Base-by-base conservation (phyloP, 2,888 invertebrate species). In the Cheilosia scutellata region DNA sequence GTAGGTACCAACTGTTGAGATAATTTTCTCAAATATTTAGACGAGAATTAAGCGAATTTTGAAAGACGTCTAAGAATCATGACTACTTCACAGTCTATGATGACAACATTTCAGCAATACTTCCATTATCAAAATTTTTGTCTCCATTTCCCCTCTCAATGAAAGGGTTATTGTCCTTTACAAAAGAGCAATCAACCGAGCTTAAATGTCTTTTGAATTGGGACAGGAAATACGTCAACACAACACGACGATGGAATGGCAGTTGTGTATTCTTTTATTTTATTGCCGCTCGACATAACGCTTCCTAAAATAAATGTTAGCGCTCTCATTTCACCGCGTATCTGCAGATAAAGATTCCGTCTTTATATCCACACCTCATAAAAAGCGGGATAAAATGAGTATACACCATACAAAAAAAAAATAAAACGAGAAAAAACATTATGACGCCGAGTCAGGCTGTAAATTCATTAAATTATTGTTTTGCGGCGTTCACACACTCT, bases 391-490 rank as follows among this genome's bases (percentile, higher is more conserved):
- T 31, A 65, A 65, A 20, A 55, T 57, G 49, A 49, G 57, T n/a
- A n/a, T n/a, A 37, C 55, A 57, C 49, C 29, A 27, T 25, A 16
- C 2, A 53, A 27, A n/a, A 20, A 55, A 4, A 42, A 4, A 27
- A 29, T n/a, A n/a, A n/a, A 20, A 20, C 20, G 20, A 20, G 20
- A 5, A 16, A 47, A 57, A 25, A 13, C 20, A 37, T 25, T 40
- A 37, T 25, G 47, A 70, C 62, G 55, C 60, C 68, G 62, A 62
- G 51, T 44, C 78, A 47, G 47, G 74, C 55, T 60, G 76, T 86
- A 86, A 86, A 86, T 71, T 86, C 75, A 84, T 84, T 76, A 84
- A 84, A 80, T 80, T 84, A 79, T 84, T 84, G 60, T 76, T 80
- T 76, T 65, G 74, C 66, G 31, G 44, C 55, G 29, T 57, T 70